Base-by-base conservation (phyloP, 2,113 vertebrate genomes). In the Poeciliopsis turrubarensis region DNA sequence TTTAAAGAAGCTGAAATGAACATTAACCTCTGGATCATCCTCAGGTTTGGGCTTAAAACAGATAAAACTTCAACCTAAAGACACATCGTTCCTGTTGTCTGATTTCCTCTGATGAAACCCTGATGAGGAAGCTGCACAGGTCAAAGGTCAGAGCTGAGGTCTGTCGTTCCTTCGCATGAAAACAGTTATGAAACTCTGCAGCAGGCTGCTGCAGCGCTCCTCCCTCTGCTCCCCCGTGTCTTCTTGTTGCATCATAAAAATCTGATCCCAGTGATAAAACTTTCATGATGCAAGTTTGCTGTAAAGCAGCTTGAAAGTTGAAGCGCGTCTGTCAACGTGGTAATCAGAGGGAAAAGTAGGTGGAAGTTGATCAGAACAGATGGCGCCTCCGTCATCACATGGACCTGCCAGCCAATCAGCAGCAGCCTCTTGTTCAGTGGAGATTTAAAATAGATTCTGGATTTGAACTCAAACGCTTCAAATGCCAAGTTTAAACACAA, bases 211-310 rank as follows among this genome's bases (percentile, higher is more conserved):
- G 6, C 27, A 27, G 41, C 17, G 13, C 30, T 57, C 54, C 68
- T 32, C 25, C 31, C 37, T 26, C 22, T 78, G 47, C 68, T 68
- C 29, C 61, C 30, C 67, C 2, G 1, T 85, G 87, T 87, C 82
- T 22, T 22, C 0, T 19, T 6, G 1, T 89, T 89, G 77, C 85
- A 76, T 89, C 87, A 89, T 68, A 31, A 13, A 32, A 74, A 85
- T 80, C 66, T 76, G 84, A 84, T 86, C 68, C 41, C 34, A 6
- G 57, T 15, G 74, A 72, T 82, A 83, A 34, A 84, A 84, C 65
- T 63, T 60, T 32, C 51, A 64, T 87, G 84, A 89, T 66, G 87
- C 73, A 85, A 86, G 47, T 27, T 7, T 30, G 60, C 70, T 34
- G 19, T 60, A 51, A 78, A 75, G 79, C 26, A 63, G 68, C n/a